A percentile compares a stretch with the other conserved stretches of the same genome.
Evolutionary conservation across 1,140 invertebrate genomes (phyloP).

Genomic region (Ladona fulva): DNA sequence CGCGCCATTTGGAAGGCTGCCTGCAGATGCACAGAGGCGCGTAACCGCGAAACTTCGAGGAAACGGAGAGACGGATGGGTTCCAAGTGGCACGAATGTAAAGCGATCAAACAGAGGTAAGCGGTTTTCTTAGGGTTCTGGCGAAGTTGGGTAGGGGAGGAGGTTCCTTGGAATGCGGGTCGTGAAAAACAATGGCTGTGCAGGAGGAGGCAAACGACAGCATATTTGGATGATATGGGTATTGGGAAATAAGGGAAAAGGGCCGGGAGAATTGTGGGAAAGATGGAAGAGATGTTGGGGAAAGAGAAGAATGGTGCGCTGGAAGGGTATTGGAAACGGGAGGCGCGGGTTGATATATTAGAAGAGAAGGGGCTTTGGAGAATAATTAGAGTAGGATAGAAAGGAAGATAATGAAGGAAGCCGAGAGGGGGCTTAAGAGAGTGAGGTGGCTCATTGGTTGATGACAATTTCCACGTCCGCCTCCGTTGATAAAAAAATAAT

Average conservation of each 20-base stretch:
- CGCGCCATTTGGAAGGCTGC: too few relatives aligned
- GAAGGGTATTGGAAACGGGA: too few relatives aligned
- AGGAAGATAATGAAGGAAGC: not conserved
- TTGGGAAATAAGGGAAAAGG: not conserved
- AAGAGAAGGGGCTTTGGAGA: too few relatives aligned
- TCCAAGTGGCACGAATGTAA: not conserved
- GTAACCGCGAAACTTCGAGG: not conserved
- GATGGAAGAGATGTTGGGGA: conserved; percentile 13
- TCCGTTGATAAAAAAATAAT: too few relatives aligned
- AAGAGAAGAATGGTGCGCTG: conserved; percentile 15
- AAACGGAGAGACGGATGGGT: not conserved
- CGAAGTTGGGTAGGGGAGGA: not conserved
- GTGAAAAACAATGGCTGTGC: not conserved
- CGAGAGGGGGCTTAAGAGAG: conserved; percentile 17
- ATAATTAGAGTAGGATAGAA: not conserved
- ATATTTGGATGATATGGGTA: conserved; percentile 2
- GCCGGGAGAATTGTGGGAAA: not conserved
- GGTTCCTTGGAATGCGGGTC: conserved; percentile 2
- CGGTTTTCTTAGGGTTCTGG: not conserved
- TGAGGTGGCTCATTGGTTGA: not conserved
- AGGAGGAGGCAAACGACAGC: not conserved
- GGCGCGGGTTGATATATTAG: conserved; percentile 11
- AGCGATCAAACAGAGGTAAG: not conserved
- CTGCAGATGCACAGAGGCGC: too few relatives aligned
- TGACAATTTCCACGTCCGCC: too few relatives aligned